Base-by-base conservation (phyloP, 2,113 vertebrate species). In the Glareola pratincola region DNA sequence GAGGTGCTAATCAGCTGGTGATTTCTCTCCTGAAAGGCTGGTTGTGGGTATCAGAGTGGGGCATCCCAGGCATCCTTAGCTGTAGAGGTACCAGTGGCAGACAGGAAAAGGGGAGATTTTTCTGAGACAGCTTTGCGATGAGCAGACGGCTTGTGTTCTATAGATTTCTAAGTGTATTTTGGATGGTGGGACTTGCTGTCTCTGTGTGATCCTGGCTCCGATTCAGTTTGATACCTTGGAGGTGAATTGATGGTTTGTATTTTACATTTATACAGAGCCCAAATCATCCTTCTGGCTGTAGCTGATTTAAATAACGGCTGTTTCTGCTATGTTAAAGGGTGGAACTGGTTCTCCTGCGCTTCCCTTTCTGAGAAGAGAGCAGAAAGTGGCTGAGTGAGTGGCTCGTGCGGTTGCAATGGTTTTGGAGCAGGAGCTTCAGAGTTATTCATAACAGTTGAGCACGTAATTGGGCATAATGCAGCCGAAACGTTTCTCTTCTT, bases 381-480 rank as follows among this genome's bases (percentile, higher is more conserved):
- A 69, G 57, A 54, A 88, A 83, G 88, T 74, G 75, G 72, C 88
- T 77, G 75, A 90, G 93, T 4, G 14, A 85, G 78, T 14, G 3
- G 73, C 67, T 75, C 45, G 14, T 67, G 36, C 4, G 6, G 81
- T 39, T 88, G 50, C 54, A 92, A 43, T 63, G 59, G 54, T 88
- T 54, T 90, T 63, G 29, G 72, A 96, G 67, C 54, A 50, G 63
- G 67, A 95, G 79, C 47, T 83, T 88, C 56, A 41, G 77, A 93
- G 79, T 79, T 94, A 57, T 71, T 73, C 39, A 32, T 69, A 92
- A 92, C 78, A 90, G 82, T 62, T 84, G 94, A 96, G 88, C 93
- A 92, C 8, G 4, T 92, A 95, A 94, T 88, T 85, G 94, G 86
- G 85, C 92, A 94, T 94, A 95, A 96, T 96, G 87, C 92, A 85